phyloP scores from a whole-genome alignment of 1,140 invertebrate genomes.

The Chrysomallon squamiferum region DNA sequence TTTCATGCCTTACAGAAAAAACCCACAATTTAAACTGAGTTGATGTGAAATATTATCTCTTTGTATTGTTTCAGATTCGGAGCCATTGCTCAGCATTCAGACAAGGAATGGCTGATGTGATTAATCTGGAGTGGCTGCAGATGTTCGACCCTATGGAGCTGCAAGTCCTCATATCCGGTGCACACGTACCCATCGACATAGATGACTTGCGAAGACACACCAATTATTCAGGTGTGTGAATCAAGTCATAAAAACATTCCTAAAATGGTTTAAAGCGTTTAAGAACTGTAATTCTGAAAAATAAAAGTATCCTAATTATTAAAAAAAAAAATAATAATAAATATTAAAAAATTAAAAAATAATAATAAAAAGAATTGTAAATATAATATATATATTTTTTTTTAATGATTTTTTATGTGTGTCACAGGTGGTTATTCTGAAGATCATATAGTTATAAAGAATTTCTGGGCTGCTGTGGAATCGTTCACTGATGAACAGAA shows the following conservation, averaged over 20 bases:
- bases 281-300: too few species aligned
- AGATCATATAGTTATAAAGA: constrained; percentile 76
- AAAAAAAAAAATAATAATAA: too few species aligned
- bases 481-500: constrained; percentile 85
- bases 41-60: too few species aligned
- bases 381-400: too few species aligned
- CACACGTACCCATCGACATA: constrained; percentile 89
- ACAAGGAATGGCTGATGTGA: constrained; percentile 82
- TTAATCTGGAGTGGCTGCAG: constrained; percentile 88
- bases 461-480: constrained; percentile 85
- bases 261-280: too few species aligned
- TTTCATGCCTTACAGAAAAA: too few species aligned
- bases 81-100: constrained; percentile 78
- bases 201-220: constrained; percentile 82
- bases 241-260: too few species aligned
- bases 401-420: too few species aligned
- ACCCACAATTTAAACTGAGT: too few species aligned
- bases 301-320: too few species aligned
- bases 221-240: constrained; percentile 62
- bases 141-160: constrained; percentile 96
- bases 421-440: constrained; percentile 80
- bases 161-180: constrained; percentile 92
- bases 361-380: too few species aligned
- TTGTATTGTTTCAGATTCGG: constrained; percentile 71
- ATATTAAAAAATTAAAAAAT: too few species aligned